Base-by-base conservation (phyloP, 2,888 invertebrate genomes). In the Scaptodrosophila latifasciaeformis region DNA sequence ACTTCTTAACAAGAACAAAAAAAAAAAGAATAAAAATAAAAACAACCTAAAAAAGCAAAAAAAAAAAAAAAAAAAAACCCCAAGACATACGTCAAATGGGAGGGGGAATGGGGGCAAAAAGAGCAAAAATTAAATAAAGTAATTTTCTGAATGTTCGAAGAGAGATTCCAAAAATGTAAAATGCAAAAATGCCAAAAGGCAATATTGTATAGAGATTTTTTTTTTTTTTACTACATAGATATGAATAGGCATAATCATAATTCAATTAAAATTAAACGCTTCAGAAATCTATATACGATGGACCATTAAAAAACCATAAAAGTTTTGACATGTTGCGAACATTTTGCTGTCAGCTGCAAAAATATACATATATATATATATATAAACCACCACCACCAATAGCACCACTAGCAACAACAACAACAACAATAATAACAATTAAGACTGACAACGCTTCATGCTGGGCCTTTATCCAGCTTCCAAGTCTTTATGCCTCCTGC, bases 271-370 rank as follows among this genome's bases (percentile, higher is more conserved):
- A 63, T 52, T 56, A 50, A 39, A 44, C 53, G 43, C 39, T 47
- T 50, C 9, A 42, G 27, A 31, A 49, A 54, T 53, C 37, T 58
- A 37, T 49, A 56, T 40, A 47, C 24, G 24, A 5, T 24, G 52
- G 54, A 59, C 71, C 64, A 66, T 69, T 69, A 67, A 64, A 71
- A 62, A 64, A 52, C 55, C 60, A 60, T 63, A 70, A 49, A 54
- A 74, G 62, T 72, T 70, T 74, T 72, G 70, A 72, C 70, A 66
- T 56, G 62, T 54, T 74, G 74, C 70, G 64, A 74, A 72, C 68
- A 66, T 68, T 66, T 66, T 27, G 68, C 74, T 66, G 63, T 70
- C 70, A 57, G 61, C 61, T 67, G 65, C 62, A 62, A 59, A 17
- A 59, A 59, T 59, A 54, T 2, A 18, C 17, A 37, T 10, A 15